These are phyloP conservation scores for Lophura swinhoii DNA, from an alignment of 2,797 vertebrate genomes.

Conservation along the genomic window DNA sequence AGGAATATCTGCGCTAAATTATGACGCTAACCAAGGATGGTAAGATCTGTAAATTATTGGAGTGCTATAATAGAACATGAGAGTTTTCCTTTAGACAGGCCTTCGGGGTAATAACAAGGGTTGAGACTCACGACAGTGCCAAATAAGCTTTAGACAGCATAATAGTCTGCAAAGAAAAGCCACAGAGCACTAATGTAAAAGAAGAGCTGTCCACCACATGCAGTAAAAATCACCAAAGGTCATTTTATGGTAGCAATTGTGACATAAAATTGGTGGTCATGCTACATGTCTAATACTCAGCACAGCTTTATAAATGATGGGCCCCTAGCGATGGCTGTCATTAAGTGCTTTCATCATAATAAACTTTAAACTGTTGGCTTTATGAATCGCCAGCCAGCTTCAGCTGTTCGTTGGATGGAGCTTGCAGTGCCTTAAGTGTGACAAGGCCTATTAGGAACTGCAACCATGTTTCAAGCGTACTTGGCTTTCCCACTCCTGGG, in stretches of 20 bases:
- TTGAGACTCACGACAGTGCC: constrained; percentile 85
- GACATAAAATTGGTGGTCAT: constrained; percentile 90
- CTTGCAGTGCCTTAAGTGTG: constrained; percentile 88
- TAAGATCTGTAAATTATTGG: constrained; percentile 81
- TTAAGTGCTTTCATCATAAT: constrained; percentile 92
- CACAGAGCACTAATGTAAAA: constrained; percentile 87
- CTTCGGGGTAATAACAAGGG: constrained; percentile 86
- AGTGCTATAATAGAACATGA: constrained; percentile 81
- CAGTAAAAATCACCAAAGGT: constrained; percentile 90
- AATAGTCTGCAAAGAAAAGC: constrained; percentile 88
- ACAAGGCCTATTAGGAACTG: constrained; percentile 90
- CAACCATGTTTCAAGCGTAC: constrained; percentile 88
- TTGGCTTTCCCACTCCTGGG: constrained; percentile 87
- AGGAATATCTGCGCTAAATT: constrained; percentile 82
- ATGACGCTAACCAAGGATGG: constrained; percentile 79
- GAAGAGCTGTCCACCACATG: constrained; percentile 88
- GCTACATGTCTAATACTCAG: constrained; percentile 90
- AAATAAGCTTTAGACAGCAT: constrained; percentile 89
- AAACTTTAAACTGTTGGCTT: constrained; percentile 92
- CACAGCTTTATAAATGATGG: constrained; percentile 87
- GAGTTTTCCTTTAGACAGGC: constrained; percentile 81
- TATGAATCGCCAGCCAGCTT: constrained; percentile 89
- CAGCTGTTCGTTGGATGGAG: constrained; percentile 86
- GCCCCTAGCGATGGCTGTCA: constrained; percentile 89
- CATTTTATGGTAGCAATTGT: constrained; percentile 90